Evolutionary conservation across 2,113 vertebrate genomes (phyloP).

Genomic region (Seriola dumerili): DNA sequence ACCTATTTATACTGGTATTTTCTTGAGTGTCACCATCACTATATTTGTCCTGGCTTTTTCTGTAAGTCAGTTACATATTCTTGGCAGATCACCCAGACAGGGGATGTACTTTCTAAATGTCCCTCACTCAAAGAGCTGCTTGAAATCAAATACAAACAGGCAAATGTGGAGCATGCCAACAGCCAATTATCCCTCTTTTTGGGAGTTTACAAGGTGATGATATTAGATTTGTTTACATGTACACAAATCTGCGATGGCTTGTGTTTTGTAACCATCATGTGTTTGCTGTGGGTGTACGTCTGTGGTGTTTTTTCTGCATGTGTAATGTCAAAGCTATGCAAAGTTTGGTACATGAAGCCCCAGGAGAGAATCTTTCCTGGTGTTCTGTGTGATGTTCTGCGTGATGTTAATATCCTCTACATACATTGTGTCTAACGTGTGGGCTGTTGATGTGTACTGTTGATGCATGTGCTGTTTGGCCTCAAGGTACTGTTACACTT

Average conservation of each 20-base stretch:
- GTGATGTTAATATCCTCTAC: conserved; percentile 24
- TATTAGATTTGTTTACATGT: conserved; percentile 11
- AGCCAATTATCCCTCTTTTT: conserved; percentile 24
- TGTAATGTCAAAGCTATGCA: not conserved
- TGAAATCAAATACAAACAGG: not conserved
- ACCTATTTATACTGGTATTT: not conserved
- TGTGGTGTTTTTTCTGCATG: not conserved
- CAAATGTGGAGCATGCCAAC: not conserved
- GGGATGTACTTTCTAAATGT: conserved; percentile 40
- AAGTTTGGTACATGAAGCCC: not conserved
- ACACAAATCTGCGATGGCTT: conserved; percentile 3
- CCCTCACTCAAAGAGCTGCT: conserved; percentile 8
- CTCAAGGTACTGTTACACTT: not conserved
- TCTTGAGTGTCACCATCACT: not conserved
- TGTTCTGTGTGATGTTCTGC: conserved; percentile 27
- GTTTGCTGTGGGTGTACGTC: not conserved
- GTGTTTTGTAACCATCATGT: conserved; percentile 15
- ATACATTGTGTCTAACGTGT: conserved; percentile 14
- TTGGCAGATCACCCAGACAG: conserved; percentile 36
- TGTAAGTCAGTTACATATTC: conserved; percentile 10
- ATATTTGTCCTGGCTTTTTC: conserved; percentile 40
- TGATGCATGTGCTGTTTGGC: not conserved
- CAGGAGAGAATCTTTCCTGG: conserved; percentile 1
- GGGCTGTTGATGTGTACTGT: conserved; percentile 11
- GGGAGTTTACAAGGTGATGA: conserved; percentile 1